phyloP scores from a whole-genome alignment of 1,140 invertebrate genomes.

The Lepidurus apus region DNA sequence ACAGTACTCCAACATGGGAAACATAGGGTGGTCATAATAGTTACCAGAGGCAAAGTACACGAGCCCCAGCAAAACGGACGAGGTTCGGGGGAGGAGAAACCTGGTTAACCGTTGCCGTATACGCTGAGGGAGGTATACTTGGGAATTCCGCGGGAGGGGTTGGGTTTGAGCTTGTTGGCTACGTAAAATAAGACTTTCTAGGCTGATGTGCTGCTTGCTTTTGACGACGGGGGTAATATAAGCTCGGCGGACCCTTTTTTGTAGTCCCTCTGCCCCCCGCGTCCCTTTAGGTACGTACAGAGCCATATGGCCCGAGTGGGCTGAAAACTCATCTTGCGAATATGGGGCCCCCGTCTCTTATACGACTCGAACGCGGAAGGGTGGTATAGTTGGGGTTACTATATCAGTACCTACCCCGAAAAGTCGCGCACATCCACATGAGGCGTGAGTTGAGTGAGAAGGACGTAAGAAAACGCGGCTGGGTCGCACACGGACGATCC shows the following conservation, averaged over 20 bases:
- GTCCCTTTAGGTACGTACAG: background rate
- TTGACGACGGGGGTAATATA: background rate
- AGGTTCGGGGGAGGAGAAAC: background rate
- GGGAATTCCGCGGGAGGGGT: background rate
- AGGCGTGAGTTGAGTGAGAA: background rate
- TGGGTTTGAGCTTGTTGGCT: background rate
- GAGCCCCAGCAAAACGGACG: background rate
- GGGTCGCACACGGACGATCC: background rate
- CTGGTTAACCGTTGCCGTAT: background rate
- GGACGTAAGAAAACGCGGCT: background rate
- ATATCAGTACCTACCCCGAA: background rate
- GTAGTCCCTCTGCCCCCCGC: background rate
- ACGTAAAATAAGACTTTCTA: background rate
- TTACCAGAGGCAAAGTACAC: background rate
- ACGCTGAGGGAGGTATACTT: background rate
- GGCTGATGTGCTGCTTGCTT: background rate
- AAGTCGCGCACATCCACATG: background rate
- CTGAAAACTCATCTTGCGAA: constrained; percentile 15
- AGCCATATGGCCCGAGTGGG: constrained; percentile 8
- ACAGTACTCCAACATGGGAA: background rate
- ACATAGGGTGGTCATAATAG: background rate
- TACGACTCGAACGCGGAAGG: background rate
- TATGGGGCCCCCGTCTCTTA: background rate
- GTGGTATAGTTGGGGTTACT: background rate
- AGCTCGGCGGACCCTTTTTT: background rate